These are phyloP conservation scores for Patella vulgata DNA, from an alignment of 1,140 invertebrate genomes.

Conservation along the genomic window DNA sequence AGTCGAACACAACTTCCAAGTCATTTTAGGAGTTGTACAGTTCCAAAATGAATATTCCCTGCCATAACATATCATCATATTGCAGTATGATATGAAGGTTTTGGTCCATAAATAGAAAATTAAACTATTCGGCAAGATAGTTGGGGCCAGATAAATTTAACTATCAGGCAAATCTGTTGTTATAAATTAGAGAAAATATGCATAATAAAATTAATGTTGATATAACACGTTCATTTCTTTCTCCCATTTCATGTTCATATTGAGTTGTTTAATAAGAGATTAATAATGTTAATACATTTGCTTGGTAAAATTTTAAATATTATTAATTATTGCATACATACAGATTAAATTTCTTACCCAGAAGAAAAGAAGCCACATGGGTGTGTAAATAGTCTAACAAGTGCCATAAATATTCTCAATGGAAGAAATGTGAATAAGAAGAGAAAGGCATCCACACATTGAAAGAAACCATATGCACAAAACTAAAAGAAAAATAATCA, in stretches of 20 bases:
- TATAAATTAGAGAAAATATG: no score
- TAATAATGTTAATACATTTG: neutral
- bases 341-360: constrained; percentile 53
- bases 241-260: neutral
- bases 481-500: constrained; percentile 75
- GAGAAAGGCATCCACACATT: constrained; percentile 97
- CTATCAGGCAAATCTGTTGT: no score
- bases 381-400: constrained; percentile 52
- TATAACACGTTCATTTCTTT: no score
- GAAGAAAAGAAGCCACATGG: constrained; percentile 55
- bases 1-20: no score
- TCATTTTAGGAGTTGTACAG: no score
- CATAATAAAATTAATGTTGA: no score
- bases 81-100: neutral
- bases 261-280: neutral
- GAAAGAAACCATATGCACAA: constrained; percentile 94
- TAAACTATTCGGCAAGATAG: no score
- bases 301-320: no score
- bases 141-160: no score
- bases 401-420: constrained; percentile 85
- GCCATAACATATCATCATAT: neutral
- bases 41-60: no score
- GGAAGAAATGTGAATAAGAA: constrained; percentile 99
- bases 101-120: neutral
- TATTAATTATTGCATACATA: no score